Conservation (phyloP, 2,797 vertebrate genomes). For the Onychomys torridus region DNA sequence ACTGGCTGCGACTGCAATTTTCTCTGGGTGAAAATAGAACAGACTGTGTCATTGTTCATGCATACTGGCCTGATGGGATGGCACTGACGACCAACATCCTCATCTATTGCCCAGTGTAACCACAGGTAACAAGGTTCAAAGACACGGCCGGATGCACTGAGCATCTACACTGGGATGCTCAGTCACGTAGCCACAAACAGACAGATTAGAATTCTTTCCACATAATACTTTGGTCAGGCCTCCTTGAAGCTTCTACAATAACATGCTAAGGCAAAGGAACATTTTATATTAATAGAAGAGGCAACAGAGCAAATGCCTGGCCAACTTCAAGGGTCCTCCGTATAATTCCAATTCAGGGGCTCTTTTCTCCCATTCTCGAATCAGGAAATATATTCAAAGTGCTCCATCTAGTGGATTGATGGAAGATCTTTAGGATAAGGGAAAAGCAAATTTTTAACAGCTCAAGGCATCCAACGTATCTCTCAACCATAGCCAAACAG, state of each 20-base stretch:
- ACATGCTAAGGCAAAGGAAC: background rate
- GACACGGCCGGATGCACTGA: background rate
- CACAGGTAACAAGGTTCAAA: background rate
- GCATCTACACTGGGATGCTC: background rate
- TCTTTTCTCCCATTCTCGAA: constrained; percentile 18
- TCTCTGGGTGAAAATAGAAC: background rate
- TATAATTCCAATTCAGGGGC: background rate
- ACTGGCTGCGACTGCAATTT: background rate
- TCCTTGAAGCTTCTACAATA: background rate
- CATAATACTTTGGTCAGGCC: background rate
- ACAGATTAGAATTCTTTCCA: background rate
- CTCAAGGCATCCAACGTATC: background rate
- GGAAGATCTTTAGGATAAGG: constrained; percentile 59
- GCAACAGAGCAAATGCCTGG: background rate
- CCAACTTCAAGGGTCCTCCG: background rate
- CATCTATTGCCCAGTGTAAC: too few relatives aligned
- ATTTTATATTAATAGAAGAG: background rate
- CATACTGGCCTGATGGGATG: background rate
- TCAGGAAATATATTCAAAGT: constrained; percentile 66
- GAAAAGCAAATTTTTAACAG: constrained; percentile 5
- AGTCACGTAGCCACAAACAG: background rate
- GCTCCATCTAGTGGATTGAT: constrained; percentile 84
- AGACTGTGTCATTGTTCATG: background rate
- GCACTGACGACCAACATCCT: background rate
- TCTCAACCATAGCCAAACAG: background rate